A percentile compares a stretch with the other conserved stretches of the same genome.
Evolutionary conservation across 2,888 invertebrate genomes (phyloP).

Genomic region (Nasonia oneida): DNA sequence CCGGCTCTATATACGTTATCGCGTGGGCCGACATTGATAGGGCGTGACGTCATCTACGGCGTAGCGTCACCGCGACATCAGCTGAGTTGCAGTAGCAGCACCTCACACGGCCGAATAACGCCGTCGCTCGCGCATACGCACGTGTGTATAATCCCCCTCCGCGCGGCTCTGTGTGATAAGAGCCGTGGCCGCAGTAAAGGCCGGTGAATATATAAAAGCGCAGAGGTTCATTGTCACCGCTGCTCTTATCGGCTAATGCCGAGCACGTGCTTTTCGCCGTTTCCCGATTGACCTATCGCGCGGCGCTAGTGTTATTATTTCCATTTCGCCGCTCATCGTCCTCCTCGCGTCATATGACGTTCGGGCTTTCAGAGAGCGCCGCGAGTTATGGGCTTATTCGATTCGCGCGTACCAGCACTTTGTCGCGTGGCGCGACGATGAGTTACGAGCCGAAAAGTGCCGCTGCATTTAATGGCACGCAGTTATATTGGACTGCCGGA

Average conservation of each 20-base stretch:
- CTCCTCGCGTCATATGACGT: background rate
- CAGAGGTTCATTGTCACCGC: conserved; percentile 35
- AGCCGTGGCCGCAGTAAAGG: background rate
- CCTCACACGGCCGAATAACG: background rate
- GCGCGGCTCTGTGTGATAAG: background rate
- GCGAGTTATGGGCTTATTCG: background rate
- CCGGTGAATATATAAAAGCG: background rate
- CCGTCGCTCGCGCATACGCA: background rate
- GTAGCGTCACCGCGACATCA: background rate
- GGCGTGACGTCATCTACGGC: conserved; percentile 18
- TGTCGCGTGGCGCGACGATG: background rate
- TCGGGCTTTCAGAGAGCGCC: background rate
- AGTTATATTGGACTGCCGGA: background rate
- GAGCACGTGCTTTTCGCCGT: conserved; percentile 29
- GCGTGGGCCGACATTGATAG: conserved; percentile 2
- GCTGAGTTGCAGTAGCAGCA: background rate
- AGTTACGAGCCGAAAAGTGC: conserved; percentile 42
- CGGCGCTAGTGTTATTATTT: background rate
- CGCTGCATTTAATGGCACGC: background rate
- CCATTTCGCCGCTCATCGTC: background rate
- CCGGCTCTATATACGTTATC: background rate
- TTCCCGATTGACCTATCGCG: background rate
- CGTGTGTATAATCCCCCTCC: background rate
- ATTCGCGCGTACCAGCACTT: background rate
- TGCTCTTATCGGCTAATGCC: conserved; percentile 34